Evolutionary conservation across 2,888 invertebrate species (phyloP).

Genomic region (Hypomecis punctinalis): DNA sequence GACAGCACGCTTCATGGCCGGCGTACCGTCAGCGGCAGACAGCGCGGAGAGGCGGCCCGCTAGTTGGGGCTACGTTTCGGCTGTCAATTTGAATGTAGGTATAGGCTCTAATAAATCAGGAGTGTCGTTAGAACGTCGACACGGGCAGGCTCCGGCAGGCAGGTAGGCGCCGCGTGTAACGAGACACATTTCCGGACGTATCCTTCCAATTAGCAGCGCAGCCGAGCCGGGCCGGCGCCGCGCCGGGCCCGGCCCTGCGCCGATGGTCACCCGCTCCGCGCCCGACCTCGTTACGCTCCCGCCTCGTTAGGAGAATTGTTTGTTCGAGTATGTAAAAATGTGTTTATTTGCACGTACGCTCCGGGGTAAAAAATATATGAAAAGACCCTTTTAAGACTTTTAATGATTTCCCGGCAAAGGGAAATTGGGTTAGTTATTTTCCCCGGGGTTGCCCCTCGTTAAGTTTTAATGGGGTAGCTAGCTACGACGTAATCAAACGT

Average conservation of each 20-base stretch:
- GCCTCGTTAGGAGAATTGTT: conserved; percentile 84
- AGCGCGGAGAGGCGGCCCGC: conserved; percentile 9
- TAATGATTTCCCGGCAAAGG: conserved; percentile 85
- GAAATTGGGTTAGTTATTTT: conserved; percentile 86
- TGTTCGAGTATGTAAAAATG: conserved; percentile 85
- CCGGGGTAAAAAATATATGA: conserved; percentile 83
- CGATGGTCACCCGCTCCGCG: conserved; percentile 47
- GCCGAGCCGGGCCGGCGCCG: conserved; percentile 44
- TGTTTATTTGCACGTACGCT: conserved; percentile 85
- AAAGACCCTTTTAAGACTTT: conserved; percentile 85
- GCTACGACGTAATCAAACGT: conserved; percentile 84
- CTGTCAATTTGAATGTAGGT: conserved; percentile 75
- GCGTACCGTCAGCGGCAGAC: conserved; percentile 7
- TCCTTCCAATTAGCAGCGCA: conserved; percentile 77
- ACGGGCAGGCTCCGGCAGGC: conserved; percentile 45
- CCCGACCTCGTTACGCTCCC: conserved; percentile 78
- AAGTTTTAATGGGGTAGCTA: conserved; percentile 85
- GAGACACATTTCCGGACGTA: conserved; percentile 78
- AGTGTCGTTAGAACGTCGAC: conserved; percentile 61
- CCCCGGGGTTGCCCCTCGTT: conserved; percentile 84
- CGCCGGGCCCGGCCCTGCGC: conserved; percentile 42
- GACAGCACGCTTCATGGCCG: conserved; percentile 8
- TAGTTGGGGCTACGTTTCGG: conserved; percentile 43
- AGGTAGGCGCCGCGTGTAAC: conserved; percentile 71
- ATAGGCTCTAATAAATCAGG: conserved; percentile 72